These are phyloP conservation scores for Cyclina sinensis DNA, from an alignment of 1,140 invertebrate genomes.

Conservation along the genomic window DNA sequence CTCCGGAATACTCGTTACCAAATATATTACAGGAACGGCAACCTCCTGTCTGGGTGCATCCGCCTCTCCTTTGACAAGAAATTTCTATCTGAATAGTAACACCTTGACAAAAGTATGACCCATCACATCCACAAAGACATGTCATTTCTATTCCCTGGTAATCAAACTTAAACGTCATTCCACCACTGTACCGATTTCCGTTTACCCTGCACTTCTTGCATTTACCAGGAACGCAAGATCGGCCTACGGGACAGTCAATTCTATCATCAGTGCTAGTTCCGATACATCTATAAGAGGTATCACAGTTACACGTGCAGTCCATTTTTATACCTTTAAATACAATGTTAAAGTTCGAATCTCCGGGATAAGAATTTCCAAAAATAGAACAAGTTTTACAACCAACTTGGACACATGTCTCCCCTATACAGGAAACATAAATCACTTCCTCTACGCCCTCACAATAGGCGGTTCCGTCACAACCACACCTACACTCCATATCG, in stretches of 20 bases:
- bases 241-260: slow-evolving; percentile 22
- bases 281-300: slow-evolving; percentile 43
- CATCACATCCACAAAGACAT: slow-evolving; percentile 61
- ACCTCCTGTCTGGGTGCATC: slow-evolving; percentile 42
- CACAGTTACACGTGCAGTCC: slow-evolving; percentile 47
- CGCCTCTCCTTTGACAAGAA: slow-evolving; percentile 36
- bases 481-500: slow-evolving; percentile 54
- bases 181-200: slow-evolving; percentile 13
- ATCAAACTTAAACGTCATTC: neutral
- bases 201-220: slow-evolving; percentile 48
- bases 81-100: slow-evolving; percentile 16
- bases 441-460: slow-evolving; percentile 30
- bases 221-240: neutral
- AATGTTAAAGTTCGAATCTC: slow-evolving; percentile 35
- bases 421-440: slow-evolving; percentile 55
- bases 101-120: slow-evolving; percentile 44
- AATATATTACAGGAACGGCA: slow-evolving; percentile 59
- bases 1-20: slow-evolving; percentile 18
- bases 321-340: slow-evolving; percentile 47
- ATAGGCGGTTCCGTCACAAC: slow-evolving; percentile 55
- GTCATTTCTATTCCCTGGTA: slow-evolving; percentile 40
- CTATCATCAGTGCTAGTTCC: neutral
- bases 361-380: slow-evolving; percentile 49
- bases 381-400: slow-evolving; percentile 50
- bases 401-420: neutral